Base-by-base conservation (phyloP, 1,140 invertebrate genomes). In the Drosophila willistoni region DNA sequence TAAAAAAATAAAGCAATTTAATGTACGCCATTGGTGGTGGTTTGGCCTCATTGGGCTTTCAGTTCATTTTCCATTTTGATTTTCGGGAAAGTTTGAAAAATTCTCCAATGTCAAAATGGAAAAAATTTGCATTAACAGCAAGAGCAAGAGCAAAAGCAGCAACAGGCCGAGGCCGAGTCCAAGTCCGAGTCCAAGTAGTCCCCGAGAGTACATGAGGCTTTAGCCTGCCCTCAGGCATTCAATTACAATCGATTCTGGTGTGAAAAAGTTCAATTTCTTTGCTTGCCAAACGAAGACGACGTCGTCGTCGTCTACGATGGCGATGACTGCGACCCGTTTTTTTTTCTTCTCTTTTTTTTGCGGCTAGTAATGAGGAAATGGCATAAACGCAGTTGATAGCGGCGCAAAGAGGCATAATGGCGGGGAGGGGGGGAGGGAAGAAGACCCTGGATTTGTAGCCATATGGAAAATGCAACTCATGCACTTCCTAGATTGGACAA, bases 181-280 rank as follows among this genome's bases (percentile, higher is more conserved):
- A 12, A 61, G 54, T 57, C 22, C 51, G 47, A 57, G 61, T 36
- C 63, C 47, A 47, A 71, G 69, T 56, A 42, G 36, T 39, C 36
- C 12, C 36, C 12, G 36, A 36, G 47, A 41, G 64, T 72, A 57
- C 51, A 64, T 25, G 60, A 81, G 68, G 68, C 79, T 65, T 69
- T 65, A 65, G 69, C 65, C 59, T 57, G 61, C 84, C 84, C 84
- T 89, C 84, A 64, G 84, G 84, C 84, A 89, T 89, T 89, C 84
- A 89, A 89, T 89, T 89, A 89, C 84, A 89, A 89, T 89, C 84
- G 84, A 89, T 89, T 89, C 84, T 89, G 84, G 84, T 89, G 84
- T 89, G 84, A 89, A 89, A 89, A 89, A 89, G 84, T 89, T 89
- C 84, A 89, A 89, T 89, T 89, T 87, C 83, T 89, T 89, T 75